A percentile compares a stretch with the other conserved stretches of the same genome.
phyloP scores from a whole-genome alignment of 2,888 invertebrate genomes.

The Nomada goodeniana region DNA sequence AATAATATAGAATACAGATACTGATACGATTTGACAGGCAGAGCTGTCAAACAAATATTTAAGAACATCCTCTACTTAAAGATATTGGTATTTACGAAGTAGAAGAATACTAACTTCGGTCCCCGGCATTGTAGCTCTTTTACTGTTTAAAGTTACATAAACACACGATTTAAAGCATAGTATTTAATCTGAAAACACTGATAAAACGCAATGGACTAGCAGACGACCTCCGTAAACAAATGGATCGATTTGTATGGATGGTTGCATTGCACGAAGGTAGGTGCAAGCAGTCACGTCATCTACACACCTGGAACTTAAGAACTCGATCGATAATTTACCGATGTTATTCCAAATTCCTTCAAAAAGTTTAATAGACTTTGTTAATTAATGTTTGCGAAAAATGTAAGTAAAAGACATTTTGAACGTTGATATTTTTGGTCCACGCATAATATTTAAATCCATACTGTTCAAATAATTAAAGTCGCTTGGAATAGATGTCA shows the following conservation, averaged over 20 bases:
- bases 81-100: background rate
- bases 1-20: background rate
- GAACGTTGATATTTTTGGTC: too few species aligned
- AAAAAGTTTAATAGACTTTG: background rate
- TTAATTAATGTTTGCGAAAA: too few species aligned
- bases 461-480: too few species aligned
- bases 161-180: conserved; percentile 66
- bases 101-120: conserved; percentile 72
- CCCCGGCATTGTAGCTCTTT: conserved; percentile 71
- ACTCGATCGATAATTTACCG: conserved; percentile 25
- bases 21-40: conserved; percentile 42
- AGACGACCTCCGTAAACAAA: conserved; percentile 78
- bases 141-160: conserved; percentile 58
- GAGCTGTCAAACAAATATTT: conserved; percentile 49
- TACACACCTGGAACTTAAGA: background rate
- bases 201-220: conserved; percentile 60
- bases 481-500: too few species aligned
- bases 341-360: background rate
- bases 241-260: conserved; percentile 71
- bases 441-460: too few species aligned
- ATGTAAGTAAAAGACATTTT: too few species aligned
- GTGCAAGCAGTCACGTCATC: conserved; percentile 35
- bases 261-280: conserved; percentile 36
- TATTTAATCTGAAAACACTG: conserved; percentile 57
- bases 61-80: conserved; percentile 3